Base-by-base conservation (phyloP, 2,797 vertebrate species). In the Calcarius lapponicus region DNA sequence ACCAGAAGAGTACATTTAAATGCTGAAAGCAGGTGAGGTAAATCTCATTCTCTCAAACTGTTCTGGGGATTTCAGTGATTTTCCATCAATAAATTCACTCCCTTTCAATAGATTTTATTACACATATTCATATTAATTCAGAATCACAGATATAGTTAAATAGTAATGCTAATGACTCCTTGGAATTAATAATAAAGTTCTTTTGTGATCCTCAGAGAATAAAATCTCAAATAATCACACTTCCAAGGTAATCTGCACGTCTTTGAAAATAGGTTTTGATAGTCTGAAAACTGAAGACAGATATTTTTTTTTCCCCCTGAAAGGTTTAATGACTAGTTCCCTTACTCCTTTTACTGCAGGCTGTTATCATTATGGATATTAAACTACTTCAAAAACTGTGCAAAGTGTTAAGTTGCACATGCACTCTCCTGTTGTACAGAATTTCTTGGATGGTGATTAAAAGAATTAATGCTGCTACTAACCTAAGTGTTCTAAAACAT, bases 111-210 rank as follows among this genome's bases (percentile, higher is more conserved):
- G 53, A 61, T 83, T 90, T 90, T 90, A 90, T 96, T 92, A 86
- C 57, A 61, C 43, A 40, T 90, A 75, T 60, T 92, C 62, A 32
- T 89, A 78, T 69, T 90, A 90, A 83, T 88, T 94, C 83, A 80
- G 36, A 76, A 86, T 75, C 0, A 66, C 0, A 90, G 48, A 91
- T 94, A 92, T 86, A 66, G 88, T 94, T 95, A 88, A 95, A 90
- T 80, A 84, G 32, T 26, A 84, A 51, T n/a, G 34, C 80, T 94
- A 95, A 87, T 91, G 87, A 82, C 53, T 72, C 60, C 25, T 80
- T 92, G 74, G 67, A 93, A 91, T 95, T 93, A 93, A 74, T 48
- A 93, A 54, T 86, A 89, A 91, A 71, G 80, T 87, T 95, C 48
- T 88, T 54, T 61, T 89, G 67, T 87, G 78, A 87, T 87, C 78